Evolutionary conservation across 2,888 invertebrate genomes (phyloP).

Genomic region (Xylota sylvarum): DNA sequence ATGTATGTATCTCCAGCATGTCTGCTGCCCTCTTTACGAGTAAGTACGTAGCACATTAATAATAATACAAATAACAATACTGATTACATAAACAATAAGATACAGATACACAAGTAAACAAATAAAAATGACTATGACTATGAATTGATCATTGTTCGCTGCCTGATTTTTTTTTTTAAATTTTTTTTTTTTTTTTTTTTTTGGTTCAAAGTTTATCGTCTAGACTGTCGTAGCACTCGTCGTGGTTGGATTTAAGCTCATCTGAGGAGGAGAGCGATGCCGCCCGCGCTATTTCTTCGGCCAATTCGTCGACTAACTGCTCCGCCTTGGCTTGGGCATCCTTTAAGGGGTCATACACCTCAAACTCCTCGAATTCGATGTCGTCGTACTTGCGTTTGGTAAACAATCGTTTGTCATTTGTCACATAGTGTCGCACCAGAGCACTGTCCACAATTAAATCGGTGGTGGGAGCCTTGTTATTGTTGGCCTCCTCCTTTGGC

Average conservation of each 20-base stretch:
- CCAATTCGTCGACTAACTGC: conserved; percentile 76
- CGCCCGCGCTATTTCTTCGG: conserved; percentile 66
- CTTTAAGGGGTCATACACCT: conserved; percentile 87
- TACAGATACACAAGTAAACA: conserved; percentile 29
- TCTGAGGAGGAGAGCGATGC: conserved; percentile 60
- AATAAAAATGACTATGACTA: conserved; percentile 60
- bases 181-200: conserved; percentile 15
- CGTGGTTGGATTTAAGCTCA: conserved; percentile 74
- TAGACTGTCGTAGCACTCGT: conserved; percentile 82
- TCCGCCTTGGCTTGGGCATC: conserved; percentile 78
- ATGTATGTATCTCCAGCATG: neutral
- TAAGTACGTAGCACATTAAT: conserved; percentile 62
- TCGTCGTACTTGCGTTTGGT: conserved; percentile 90
- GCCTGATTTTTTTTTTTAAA: neutral
- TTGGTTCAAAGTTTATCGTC: conserved; percentile 81
- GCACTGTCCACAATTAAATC: conserved; percentile 83
- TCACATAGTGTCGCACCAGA: conserved; percentile 88
- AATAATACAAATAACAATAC: conserved; percentile 63
- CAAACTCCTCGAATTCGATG: conserved; percentile 94
- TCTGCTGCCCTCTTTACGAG: conserved; percentile 33
- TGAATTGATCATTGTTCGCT: conserved; percentile 49
- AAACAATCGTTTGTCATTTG: conserved; percentile 88
- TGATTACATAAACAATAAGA: conserved; percentile 60
- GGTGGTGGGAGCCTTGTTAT: conserved; percentile 76
- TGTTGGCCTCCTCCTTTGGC: conserved; percentile 73